A percentile compares a stretch with the other conserved stretches of the same genome.
phyloP scores from a whole-genome alignment of 2,797 vertebrate species.

The Lutjanus campechanus region DNA sequence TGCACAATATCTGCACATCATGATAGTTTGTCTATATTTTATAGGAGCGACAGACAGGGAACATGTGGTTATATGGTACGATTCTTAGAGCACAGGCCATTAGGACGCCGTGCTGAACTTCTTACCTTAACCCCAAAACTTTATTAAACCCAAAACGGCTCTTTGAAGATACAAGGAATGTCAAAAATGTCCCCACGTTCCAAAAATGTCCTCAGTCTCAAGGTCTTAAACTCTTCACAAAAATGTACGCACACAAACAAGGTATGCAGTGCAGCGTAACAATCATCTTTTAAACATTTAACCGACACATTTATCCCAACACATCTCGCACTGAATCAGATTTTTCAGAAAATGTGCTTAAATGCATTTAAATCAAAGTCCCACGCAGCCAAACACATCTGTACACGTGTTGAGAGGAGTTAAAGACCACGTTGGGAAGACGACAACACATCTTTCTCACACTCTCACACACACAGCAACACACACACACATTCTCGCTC shows the following conservation, averaged over 20 bases:
- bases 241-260: background rate
- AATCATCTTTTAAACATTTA: background rate
- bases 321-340: background rate
- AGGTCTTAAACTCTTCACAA: background rate
- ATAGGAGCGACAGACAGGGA: background rate
- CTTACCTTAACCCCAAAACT: slow-evolving; percentile 1
- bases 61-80: background rate
- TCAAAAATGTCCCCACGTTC: slow-evolving; percentile 22
- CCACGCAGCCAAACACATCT: slow-evolving; percentile 21
- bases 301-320: background rate
- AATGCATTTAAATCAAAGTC: background rate
- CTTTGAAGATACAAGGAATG: slow-evolving; percentile 45
- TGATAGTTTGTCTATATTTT: no score
- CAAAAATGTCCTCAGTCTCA: slow-evolving; percentile 1
- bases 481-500: slow-evolving; percentile 38
- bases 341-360: background rate
- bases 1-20: no score
- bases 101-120: no score
- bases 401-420: slow-evolving; percentile 23
- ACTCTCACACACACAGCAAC: background rate
- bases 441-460: slow-evolving; percentile 42
- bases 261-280: background rate
- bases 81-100: background rate
- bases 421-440: slow-evolving; percentile 13
- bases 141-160: slow-evolving; percentile 1